Evolutionary conservation across 2,888 invertebrate genomes (phyloP), one percentile per base, ranked within the genome.

Genomic region (Crepidodera aurea): DNA sequence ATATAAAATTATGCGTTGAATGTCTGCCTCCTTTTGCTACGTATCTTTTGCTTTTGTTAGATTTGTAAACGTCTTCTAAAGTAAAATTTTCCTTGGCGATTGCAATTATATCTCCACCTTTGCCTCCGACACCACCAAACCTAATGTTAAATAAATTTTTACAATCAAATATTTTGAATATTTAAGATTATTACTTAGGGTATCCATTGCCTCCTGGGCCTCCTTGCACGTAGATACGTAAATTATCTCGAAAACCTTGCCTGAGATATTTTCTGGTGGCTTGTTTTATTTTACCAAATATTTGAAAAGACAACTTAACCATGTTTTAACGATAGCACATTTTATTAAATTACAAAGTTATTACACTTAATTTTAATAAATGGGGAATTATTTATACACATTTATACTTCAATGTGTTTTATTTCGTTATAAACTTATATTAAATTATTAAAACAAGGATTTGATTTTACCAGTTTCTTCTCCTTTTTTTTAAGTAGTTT

Each of bases 81-180:
- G 84, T 84, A 0, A 86, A 72, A 16, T 83, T 83, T 74, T 91
- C 88, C 71, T 86, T 87, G 0, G 90, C 90, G 27, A 87, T 80
- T 12, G 93, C 84, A 72, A 88, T 87, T 1, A 98, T 89, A 80
- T 91, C 88, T 1, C 98, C 98, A 37, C 98, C 98, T 78, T 90
- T 88, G 0, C 98, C 98, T 7, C 98, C 98, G 8, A 92, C 81
- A 0, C 94, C 98, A 1, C 96, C 96, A 80, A 88, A 94, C 75
- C 90, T 90, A 1, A 90, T 82, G 67, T 42, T 54, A 44, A 55
- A 58, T 27, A 42, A 8, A 55, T 54, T 3, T 27, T 55, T 25
- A 39, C 1, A n/a, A n/a, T n/a, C n/a, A n/a, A n/a, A n/a, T n/a
- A n/a, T n/a, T 6, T 15, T 57, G 19, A 27, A 44, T 27, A 19